Conservation (phyloP, 2,113 vertebrate genomes). For the Thunnus maccoyii region DNA sequence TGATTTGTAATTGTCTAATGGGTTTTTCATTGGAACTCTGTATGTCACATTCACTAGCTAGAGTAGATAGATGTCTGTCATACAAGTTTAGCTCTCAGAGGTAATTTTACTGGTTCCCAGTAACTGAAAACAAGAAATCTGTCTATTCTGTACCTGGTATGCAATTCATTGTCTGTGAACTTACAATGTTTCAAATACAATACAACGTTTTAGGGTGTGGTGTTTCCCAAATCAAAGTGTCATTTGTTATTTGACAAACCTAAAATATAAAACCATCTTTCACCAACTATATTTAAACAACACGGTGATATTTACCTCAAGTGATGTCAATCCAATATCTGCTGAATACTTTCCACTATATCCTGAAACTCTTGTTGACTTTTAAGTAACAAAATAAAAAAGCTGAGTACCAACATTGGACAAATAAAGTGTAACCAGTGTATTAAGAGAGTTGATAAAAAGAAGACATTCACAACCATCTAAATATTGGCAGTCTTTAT, state of each 20-base stretch:
- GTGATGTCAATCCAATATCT: background rate
- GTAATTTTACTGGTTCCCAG: background rate
- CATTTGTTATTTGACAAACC: background rate
- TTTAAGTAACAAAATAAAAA: background rate
- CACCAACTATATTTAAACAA: background rate
- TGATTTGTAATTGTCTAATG: no score
- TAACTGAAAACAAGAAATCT: background rate
- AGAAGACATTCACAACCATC: conserved; percentile 60
- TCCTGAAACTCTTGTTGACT: background rate
- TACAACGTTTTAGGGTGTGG: no score
- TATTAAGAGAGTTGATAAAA: conserved; percentile 1
- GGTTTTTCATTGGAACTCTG: no score
- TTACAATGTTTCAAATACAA: no score
- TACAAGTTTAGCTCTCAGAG: no score
- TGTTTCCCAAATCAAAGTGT: no score
- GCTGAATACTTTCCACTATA: background rate
- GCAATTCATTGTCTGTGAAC: no score
- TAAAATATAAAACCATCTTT: background rate
- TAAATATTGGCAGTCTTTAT: conserved; percentile 90
- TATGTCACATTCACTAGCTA: background rate
- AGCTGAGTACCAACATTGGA: background rate
- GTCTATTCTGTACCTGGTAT: background rate
- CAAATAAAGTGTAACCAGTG: background rate
- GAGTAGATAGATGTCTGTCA: background rate
- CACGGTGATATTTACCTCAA: no score